Conservation (phyloP, 2,113 vertebrate species). For the Galeopterus variegatus region DNA sequence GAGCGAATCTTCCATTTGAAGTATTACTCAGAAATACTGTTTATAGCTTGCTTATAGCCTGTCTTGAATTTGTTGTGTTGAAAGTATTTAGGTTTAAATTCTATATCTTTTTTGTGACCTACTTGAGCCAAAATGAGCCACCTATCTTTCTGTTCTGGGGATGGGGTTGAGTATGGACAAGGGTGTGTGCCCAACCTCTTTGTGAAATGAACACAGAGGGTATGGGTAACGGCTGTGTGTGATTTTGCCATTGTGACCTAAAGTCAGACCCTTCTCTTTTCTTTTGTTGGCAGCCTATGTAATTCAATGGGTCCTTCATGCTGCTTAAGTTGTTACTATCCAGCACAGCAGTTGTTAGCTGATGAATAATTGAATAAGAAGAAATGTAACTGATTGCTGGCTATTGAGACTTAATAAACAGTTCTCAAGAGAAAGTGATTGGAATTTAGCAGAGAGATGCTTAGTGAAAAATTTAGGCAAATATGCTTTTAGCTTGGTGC, state of each 20-base stretch:
- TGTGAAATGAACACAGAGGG: background rate
- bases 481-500: background rate
- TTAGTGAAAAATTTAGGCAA: slow-evolving; percentile 32
- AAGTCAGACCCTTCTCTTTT: background rate
- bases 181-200: background rate
- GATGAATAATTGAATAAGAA: background rate
- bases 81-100: slow-evolving; percentile 16
- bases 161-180: background rate
- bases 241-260: background rate
- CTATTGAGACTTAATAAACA: slow-evolving; percentile 36
- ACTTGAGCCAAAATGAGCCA: background rate
- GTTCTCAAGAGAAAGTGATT: background rate
- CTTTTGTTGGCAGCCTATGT: background rate
- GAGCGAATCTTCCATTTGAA: background rate
- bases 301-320: background rate
- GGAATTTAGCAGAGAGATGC: slow-evolving; percentile 10
- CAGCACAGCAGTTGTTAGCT: background rate
- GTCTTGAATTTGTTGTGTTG: background rate
- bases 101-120: background rate
- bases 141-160: background rate
- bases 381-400: background rate
- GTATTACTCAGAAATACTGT: slow-evolving; percentile 48
- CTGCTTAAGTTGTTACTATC: background rate
- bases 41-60: background rate
- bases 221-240: background rate